Evolutionary conservation across 2,113 vertebrate genomes (phyloP).

Genomic region (Chloropsis hardwickii): DNA sequence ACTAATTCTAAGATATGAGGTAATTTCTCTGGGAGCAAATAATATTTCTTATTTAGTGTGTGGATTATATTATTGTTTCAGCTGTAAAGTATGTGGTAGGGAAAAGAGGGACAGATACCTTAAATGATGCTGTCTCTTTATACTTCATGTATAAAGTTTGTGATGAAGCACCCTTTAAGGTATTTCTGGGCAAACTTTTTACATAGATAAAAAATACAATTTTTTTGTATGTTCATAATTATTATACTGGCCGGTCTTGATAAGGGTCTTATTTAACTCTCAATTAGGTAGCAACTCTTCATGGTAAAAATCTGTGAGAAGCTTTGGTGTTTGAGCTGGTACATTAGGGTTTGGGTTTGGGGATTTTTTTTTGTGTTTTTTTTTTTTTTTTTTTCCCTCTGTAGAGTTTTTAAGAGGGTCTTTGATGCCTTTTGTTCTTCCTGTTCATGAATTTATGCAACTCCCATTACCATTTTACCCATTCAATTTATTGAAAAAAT

Average conservation of each 20-base stretch:
- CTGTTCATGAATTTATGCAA: neutral
- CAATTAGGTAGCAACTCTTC: neutral
- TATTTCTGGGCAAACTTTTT: neutral
- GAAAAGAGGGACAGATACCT: neutral
- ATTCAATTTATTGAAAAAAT: neutral
- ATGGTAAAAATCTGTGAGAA: neutral
- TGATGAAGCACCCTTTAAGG: neutral
- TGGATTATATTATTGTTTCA: neutral
- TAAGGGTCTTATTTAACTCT: neutral
- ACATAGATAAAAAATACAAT: neutral
- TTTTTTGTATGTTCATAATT: neutral
- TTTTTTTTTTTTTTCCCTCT: neutral
- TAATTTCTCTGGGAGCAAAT: neutral
- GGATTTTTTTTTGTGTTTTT: rapidly evolving
- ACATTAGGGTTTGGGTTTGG: neutral
- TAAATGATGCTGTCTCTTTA: neutral
- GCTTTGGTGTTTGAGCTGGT: neutral
- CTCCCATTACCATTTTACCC: neutral
- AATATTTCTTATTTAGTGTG: neutral
- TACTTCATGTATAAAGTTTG: neutral
- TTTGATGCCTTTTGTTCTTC: neutral
- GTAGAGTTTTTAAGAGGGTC: neutral
- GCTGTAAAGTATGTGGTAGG: neutral
- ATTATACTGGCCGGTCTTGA: neutral
- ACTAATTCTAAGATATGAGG: neutral